Evolutionary conservation across 2,888 invertebrate genomes (phyloP).

Genomic region (Hypercompe scribonia): DNA sequence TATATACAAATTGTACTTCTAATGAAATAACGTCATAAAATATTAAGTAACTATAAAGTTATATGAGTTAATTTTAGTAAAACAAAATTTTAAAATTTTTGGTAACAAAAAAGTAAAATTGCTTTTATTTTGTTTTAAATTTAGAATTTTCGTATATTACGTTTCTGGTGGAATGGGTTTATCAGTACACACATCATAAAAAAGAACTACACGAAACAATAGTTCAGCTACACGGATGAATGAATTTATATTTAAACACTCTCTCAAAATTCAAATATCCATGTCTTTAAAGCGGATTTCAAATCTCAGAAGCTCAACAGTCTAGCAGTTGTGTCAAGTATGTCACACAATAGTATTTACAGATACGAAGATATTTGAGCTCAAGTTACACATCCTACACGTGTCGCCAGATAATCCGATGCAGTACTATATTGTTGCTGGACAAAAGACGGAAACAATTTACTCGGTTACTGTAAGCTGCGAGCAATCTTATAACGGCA

Average conservation of each 20-base stretch:
- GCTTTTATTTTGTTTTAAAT: too few relatives aligned
- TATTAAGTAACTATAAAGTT: too few relatives aligned
- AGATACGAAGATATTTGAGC: conserved; percentile 20
- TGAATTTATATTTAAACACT: background rate
- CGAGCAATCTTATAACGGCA: conserved; percentile 11
- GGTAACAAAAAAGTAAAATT: too few relatives aligned
- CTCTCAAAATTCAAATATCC: conserved; percentile 7
- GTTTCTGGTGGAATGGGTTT: background rate
- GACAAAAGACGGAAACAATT: conserved; percentile 26
- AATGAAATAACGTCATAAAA: too few relatives aligned
- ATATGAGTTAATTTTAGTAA: too few relatives aligned
- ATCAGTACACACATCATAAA: too few relatives aligned
- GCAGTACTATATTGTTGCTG: conserved; percentile 18
- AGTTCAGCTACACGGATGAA: background rate
- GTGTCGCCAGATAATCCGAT: conserved; percentile 19
- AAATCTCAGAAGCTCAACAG: conserved; percentile 8
- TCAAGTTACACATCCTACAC: conserved; percentile 13
- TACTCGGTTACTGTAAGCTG: conserved; percentile 18
- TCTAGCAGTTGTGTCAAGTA: conserved; percentile 7
- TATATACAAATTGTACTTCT: too few relatives aligned
- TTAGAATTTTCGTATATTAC: too few relatives aligned
- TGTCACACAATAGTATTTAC: conserved; percentile 22
- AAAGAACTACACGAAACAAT: background rate
- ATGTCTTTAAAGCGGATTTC: conserved; percentile 4
- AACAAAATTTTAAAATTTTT: too few relatives aligned